Evolutionary conservation across 1,140 invertebrate species (phyloP).

Genomic region (Aphelinus atriplicis): DNA sequence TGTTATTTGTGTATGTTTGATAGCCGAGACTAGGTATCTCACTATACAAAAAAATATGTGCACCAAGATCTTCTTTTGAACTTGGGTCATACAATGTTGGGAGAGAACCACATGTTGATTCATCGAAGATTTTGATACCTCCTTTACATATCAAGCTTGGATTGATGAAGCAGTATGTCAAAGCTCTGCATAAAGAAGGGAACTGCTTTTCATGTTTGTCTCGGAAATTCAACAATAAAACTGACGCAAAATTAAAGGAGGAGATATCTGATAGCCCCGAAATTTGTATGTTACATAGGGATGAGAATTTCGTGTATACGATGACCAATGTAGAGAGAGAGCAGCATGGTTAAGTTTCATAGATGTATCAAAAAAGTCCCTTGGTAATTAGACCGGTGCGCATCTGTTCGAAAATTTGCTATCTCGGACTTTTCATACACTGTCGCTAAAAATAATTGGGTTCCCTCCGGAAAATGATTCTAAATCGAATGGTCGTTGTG

Average conservation of each 20-base stretch:
- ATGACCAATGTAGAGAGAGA: slow-evolving; percentile 28
- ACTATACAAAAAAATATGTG: slow-evolving; percentile 31
- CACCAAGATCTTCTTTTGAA: slow-evolving; percentile 21
- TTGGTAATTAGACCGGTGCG: no score
- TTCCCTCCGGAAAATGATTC: no score
- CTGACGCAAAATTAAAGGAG: neutral
- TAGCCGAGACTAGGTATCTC: slow-evolving; percentile 26
- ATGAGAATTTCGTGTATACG: slow-evolving; percentile 6
- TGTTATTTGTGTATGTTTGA: slow-evolving; percentile 36
- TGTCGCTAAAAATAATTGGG: no score
- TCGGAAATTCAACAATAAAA: slow-evolving; percentile 13
- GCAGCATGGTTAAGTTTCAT: slow-evolving; percentile 19
- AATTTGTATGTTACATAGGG: slow-evolving; percentile 22
- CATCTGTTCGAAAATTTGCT: no score
- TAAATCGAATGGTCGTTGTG: no score
- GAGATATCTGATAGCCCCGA: slow-evolving; percentile 31
- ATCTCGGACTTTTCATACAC: no score
- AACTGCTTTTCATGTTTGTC: slow-evolving; percentile 21
- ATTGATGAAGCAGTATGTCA: neutral
- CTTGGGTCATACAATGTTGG: neutral
- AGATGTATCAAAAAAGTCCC: slow-evolving; percentile 17
- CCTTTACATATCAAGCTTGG: no score
- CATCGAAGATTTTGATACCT: neutral
- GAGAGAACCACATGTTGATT: slow-evolving; percentile 23
- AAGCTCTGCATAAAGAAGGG: slow-evolving; percentile 15